Evolutionary conservation across 2,113 vertebrate genomes (phyloP), one percentile per base, ranked within the genome.

Genomic region (Chloropsis cyanopogon): DNA sequence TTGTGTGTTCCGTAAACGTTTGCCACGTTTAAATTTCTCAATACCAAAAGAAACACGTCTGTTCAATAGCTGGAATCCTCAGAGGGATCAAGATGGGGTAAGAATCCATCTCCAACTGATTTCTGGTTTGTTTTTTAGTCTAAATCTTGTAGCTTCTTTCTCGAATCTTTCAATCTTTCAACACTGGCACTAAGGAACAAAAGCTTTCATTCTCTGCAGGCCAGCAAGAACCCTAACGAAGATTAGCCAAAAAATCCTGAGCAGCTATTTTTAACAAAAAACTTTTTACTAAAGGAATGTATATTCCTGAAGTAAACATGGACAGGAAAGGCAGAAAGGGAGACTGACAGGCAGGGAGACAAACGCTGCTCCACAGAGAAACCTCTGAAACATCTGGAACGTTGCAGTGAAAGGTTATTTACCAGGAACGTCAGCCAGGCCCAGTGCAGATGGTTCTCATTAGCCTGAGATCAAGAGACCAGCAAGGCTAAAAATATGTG

Each of bases 401-500:
- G 70, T 49, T 89, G 87, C 89, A 96, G 94, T 2, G 2, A 90
- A 89, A 93, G 78, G 91, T 96, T 92, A 96, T 96, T 96, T 95
- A 97, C 81, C 81, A 93, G 81, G 83, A 94, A 91, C 35, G 14
- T 73, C 92, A 91, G 91, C 95, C 94, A 92, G 90, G 81, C 92
- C 92, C 84, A 66, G 64, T 0, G 8, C 96, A 97, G 90, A 96
- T 91, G 95, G 93, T 95, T 97, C 88, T 88, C 89, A 95, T 97
- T 97, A 96, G 84, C 18, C 86, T 57, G 92, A 94, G 90, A 96
- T 95, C 95, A 92, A 94, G 96, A 96, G 88, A 93, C 91, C 84
- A 97, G 90, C 90, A 96, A 97, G 84, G 88, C 95, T 97, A 97
- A 97, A 97, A 97, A 96, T 96, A 96, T 70, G 95, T 95, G 94